Evolutionary conservation across 2,113 vertebrate species (phyloP).

Genomic region (Brachyistius frenatus): DNA sequence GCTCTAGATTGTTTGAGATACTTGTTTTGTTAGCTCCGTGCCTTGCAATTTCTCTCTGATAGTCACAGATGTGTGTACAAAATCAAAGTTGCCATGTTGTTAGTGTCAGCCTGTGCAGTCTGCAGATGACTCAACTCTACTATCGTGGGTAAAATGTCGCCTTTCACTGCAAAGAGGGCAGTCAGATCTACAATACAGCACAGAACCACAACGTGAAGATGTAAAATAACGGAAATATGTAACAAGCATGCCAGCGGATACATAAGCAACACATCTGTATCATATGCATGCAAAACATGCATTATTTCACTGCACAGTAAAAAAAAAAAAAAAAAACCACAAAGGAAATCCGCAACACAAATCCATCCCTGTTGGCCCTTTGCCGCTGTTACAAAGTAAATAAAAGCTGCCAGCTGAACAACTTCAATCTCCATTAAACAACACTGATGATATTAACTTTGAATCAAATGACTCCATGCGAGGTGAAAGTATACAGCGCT

Average conservation of each 20-base stretch:
- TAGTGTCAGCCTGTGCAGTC: too few relatives aligned
- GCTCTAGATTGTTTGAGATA: background rate
- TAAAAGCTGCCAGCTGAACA: constrained; percentile 11
- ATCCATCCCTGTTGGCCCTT: background rate
- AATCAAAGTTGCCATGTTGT: background rate
- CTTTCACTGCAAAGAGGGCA: background rate
- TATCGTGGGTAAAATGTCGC: background rate
- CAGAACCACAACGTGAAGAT: too few relatives aligned
- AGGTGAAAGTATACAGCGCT: constrained; percentile 28
- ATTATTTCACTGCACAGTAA: background rate
- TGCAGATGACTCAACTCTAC: background rate
- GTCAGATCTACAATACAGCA: too few relatives aligned
- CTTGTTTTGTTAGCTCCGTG: background rate
- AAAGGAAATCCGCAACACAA: background rate
- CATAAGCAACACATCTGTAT: background rate
- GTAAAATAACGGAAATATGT: too few relatives aligned
- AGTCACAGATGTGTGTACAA: background rate
- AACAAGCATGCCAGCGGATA: background rate
- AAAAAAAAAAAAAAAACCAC: background rate
- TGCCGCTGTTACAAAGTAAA: background rate
- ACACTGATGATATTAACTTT: constrained; percentile 20
- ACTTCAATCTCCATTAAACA: constrained; percentile 5
- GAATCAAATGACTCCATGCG: constrained; percentile 28
- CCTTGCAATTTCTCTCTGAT: background rate
- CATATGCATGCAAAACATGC: too few relatives aligned